Evolutionary conservation across 2,888 invertebrate genomes (phyloP).

Genomic region (Melanargia galathea): DNA sequence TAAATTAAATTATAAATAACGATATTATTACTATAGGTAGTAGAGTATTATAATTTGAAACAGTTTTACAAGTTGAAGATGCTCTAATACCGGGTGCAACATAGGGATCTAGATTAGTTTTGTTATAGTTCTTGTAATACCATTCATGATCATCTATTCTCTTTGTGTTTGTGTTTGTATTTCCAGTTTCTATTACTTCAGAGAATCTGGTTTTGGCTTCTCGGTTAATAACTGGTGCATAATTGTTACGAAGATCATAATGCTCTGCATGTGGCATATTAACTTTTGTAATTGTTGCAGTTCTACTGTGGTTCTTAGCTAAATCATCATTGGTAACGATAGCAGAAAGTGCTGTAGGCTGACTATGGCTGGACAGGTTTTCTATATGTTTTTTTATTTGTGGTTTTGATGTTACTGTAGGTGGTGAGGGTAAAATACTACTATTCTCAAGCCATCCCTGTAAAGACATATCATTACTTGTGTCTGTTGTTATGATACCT

Average conservation of each 20-base stretch:
- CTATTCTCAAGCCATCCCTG: slow-evolving; percentile 71
- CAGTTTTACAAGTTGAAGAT: slow-evolving; percentile 46
- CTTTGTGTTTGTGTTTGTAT: slow-evolving; percentile 70
- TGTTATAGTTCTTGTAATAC: slow-evolving; percentile 94
- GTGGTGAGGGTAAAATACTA: slow-evolving; percentile 56
- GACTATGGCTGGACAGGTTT: slow-evolving; percentile 39
- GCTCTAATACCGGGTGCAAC: slow-evolving; percentile 68
- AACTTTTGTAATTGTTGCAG: slow-evolving; percentile 75
- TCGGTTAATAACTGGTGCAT: slow-evolving; percentile 67
- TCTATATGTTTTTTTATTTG: slow-evolving; percentile 64
- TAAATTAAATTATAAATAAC: neutral
- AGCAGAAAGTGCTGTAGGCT: slow-evolving; percentile 83
- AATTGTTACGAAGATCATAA: slow-evolving; percentile 59
- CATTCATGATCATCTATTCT: slow-evolving; percentile 84
- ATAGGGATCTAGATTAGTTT: slow-evolving; percentile 78
- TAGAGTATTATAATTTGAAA: slow-evolving; percentile 33
- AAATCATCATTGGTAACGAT: slow-evolving; percentile 78
- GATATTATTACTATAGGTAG: slow-evolving; percentile 32
- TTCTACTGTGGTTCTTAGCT: slow-evolving; percentile 60
- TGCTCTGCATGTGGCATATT: slow-evolving; percentile 67
- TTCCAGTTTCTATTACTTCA: slow-evolving; percentile 62
- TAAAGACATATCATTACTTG: slow-evolving; percentile 70
- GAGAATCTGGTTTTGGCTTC: slow-evolving; percentile 72
- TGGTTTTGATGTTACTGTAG: slow-evolving; percentile 56
- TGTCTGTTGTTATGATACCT: slow-evolving; percentile 73